Evolutionary conservation across 2,113 vertebrate genomes (phyloP), one percentile per base, ranked within the genome.

Genomic region (Globicephala melas): DNA sequence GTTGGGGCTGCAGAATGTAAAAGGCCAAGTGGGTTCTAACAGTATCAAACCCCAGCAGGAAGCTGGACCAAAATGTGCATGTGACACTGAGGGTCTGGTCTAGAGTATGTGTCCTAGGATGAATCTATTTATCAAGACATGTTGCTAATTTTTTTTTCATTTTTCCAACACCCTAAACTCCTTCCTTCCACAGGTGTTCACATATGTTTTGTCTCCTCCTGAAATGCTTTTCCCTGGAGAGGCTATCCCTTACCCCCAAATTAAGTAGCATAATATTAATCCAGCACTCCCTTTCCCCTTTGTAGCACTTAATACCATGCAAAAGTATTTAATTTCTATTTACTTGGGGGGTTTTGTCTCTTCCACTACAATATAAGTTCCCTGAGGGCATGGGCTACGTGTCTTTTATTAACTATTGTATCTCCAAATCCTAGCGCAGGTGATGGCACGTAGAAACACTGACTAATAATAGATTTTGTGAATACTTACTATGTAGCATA

Each of bases 1-100:
- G 0, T 10, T 31, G 26, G 3, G 8, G 25, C 3, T 71, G 4
- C 6, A 28, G 10, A 33, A 2, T 41, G 26, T 44, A 3, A 90
- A 92, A 84, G 20, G 12, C 18, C 36, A 58, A 4, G 5, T 44
- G 11, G 20, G 21, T 0, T 63, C 36, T 26, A 36, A 44, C 9
- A 50, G 23, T 47, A 80, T 41, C 17, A 83, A 62, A 36, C 13
- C 33, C 25, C 17, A 58, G 8, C 4, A 28, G 20, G 7, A 2
- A 90, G 1, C 21, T 28, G 26, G 36, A 26, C 38, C n/a, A 26
- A 44, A 60, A 26, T 12, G 4, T 62, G 1, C 11, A 76, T 13
- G 9, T 80, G 36, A 9, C 18, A 10, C 1, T 13, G 10, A 76
- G 23, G 1, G n/a, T 28, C 26, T 11, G 71, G 6, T 11, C 36